These are phyloP conservation scores for Allacma fusca DNA, from an alignment of 2,888 invertebrate species.

Conservation along the genomic window DNA sequence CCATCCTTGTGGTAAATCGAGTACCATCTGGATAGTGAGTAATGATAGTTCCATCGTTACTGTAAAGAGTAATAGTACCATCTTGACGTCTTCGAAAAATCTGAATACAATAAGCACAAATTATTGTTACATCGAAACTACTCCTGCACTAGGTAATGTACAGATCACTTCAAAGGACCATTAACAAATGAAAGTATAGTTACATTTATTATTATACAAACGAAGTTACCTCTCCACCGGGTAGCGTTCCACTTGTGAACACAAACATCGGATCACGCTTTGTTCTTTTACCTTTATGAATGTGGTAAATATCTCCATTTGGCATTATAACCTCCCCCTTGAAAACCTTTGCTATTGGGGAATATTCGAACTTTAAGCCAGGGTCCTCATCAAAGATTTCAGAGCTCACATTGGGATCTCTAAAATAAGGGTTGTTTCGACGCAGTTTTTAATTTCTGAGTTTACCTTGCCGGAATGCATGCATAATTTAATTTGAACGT, in stretches of 20 bases:
- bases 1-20: constrained; percentile 56
- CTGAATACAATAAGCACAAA: constrained; percentile 19
- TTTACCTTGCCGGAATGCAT: too few relatives aligned
- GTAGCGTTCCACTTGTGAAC: constrained; percentile 52
- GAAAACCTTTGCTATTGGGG: constrained; percentile 48
- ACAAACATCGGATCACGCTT: constrained; percentile 51
- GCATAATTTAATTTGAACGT: too few relatives aligned
- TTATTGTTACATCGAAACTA: too few relatives aligned
- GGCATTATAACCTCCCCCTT: constrained; percentile 57
- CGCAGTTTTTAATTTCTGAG: too few relatives aligned
- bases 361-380: constrained; percentile 36
- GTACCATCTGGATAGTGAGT: constrained; percentile 58
- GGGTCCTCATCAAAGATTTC: constrained; percentile 5
- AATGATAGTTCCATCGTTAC: constrained; percentile 57
- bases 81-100: constrained; percentile 56
- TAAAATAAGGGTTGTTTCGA: too few relatives aligned
- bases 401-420: too few relatives aligned
- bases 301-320: constrained; percentile 52
- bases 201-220: not conserved
- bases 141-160: too few relatives aligned
- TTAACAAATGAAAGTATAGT: too few relatives aligned
- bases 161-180: too few relatives aligned
- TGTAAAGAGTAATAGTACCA: constrained; percentile 54
- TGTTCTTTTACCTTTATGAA: constrained; percentile 48
- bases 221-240: constrained; percentile 52